Evolutionary conservation across 2,113 vertebrate genomes (phyloP), one percentile per base, ranked within the genome.

Genomic region (Nibea coibor): DNA sequence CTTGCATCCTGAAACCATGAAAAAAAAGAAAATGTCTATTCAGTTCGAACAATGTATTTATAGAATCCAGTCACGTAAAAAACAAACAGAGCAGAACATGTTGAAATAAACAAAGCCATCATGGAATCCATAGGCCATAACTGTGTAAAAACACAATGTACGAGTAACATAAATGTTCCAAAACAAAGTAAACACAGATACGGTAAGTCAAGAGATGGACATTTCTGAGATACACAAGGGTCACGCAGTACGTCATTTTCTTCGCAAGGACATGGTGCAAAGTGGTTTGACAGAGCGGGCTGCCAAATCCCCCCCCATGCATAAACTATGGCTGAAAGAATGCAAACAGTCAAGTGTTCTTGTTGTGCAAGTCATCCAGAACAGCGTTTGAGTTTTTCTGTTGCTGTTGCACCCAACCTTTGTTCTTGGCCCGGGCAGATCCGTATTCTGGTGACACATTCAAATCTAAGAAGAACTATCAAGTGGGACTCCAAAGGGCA

Each of bases 321-420:
- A 86, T 91, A 92, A 94, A 92, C 93, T 88, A 67, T 54, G 72
- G 77, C 63, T 31, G 50, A 75, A 93, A 83, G 84, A 94, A 94
- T 92, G 88, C 80, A 84, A 92, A 95, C 89, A 93, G 67, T 86
- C 42, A 76, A 80, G 79, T 54, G 69, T 26, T 85, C 61, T 51
- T 58, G 66, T 58, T 75, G 67, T 81, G 86, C 47, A 82, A 84
- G 70, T 85, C 67, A 64, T 77, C 69, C 51, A 76, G 24, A 80
- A 39, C 48, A 67, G 56, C 61, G 67, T 85, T 90, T 65, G 43
- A 42, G 57, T 47, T 77, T 84, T 85, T 61, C 58, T 45, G 53
- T 43, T 56, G 48, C n/a, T 76, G 84, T 65, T 50, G 26, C 57
- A 26, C 62, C 63, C 19, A 53, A 72, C 54, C 75, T 82, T 19